Evolutionary conservation across 2,888 invertebrate species (phyloP).

Genomic region (Entomobrya proxima): DNA sequence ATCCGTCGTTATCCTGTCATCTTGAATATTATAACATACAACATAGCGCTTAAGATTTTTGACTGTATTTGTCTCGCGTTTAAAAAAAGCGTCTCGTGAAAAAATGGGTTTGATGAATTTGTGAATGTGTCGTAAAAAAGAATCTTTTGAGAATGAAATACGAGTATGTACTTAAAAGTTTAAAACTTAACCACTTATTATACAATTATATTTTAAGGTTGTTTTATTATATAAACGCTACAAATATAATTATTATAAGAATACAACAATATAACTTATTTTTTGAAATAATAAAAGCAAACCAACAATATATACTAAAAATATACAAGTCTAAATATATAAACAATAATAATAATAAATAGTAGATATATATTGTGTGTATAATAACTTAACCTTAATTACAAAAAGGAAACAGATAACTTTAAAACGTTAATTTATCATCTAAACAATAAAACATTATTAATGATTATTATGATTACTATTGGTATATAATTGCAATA

Average conservation of each 20-base stretch:
- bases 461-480: neutral
- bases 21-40: too few relatives aligned
- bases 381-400: neutral
- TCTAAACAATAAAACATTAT: neutral
- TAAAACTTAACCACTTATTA: neutral
- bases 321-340: conserved; percentile 10
- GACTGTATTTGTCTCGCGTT: too few relatives aligned
- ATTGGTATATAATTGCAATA: too few relatives aligned
- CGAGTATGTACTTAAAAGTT: neutral
- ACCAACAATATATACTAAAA: conserved; percentile 15
- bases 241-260: conserved; percentile 38
- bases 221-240: conserved; percentile 56
- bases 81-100: too few relatives aligned
- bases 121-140: too few relatives aligned
- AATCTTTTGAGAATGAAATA: too few relatives aligned
- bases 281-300: conserved; percentile 61
- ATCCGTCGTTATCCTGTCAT: too few relatives aligned
- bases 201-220: neutral
- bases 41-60: too few relatives aligned
- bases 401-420: neutral
- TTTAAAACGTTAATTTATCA: too few relatives aligned
- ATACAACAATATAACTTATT: conserved; percentile 44
- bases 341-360: neutral
- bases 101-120: too few relatives aligned
- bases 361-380: too few relatives aligned